Conservation (phyloP, 1,140 invertebrate species). For the Radopholus similis region DNA sequence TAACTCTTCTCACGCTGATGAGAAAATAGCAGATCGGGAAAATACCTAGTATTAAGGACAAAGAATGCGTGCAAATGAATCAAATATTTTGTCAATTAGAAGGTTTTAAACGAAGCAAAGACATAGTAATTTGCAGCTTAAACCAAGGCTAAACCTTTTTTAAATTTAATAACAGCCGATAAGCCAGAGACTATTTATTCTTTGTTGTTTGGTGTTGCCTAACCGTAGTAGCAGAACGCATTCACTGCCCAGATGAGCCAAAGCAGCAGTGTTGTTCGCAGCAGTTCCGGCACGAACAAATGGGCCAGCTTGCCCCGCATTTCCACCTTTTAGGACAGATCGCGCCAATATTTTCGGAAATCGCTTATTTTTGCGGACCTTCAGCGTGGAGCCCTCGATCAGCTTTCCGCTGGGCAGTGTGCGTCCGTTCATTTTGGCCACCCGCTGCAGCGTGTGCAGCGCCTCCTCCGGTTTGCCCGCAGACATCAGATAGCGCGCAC, state of each 20-base stretch:
- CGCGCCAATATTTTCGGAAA: constrained; percentile 11
- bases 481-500: constrained; percentile 79
- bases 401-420: constrained; percentile 80
- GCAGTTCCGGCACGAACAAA: constrained; percentile 65
- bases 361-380: too few relatives aligned
- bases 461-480: constrained; percentile 80
- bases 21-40: too few relatives aligned
- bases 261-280: constrained; percentile 69
- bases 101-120: too few relatives aligned
- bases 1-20: too few relatives aligned
- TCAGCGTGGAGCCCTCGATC: constrained; percentile 73
- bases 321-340: constrained; percentile 15
- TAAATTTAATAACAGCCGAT: too few relatives aligned
- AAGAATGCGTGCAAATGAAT: too few relatives aligned
- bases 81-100: too few relatives aligned
- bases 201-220: background rate
- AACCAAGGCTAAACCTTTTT: too few relatives aligned
- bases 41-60: too few relatives aligned
- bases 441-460: constrained; percentile 74
- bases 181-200: too few relatives aligned
- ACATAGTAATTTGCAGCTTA: too few relatives aligned
- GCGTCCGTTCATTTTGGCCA: constrained; percentile 81
- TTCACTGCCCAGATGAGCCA: constrained; percentile 93
- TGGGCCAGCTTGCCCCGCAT: constrained; percentile 47
- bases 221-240: constrained; percentile 92